Conservation (phyloP, 2,888 invertebrate species). For the Pseudococcus longispinus region DNA sequence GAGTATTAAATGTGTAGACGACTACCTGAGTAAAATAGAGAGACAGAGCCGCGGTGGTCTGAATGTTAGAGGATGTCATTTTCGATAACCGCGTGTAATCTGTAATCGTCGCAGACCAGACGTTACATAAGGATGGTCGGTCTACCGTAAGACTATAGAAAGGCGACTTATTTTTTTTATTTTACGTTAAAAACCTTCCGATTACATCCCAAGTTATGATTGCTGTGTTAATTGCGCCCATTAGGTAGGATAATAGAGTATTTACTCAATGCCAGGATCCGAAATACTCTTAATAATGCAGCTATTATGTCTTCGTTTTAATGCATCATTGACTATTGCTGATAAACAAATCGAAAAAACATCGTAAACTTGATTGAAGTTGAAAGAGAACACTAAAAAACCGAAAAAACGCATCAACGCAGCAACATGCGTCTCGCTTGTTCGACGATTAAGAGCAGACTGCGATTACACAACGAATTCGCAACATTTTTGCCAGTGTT, state of each 20-base stretch:
- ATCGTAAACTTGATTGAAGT: neutral
- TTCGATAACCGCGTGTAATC: constrained; percentile 10
- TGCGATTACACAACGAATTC: neutral
- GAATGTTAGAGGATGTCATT: constrained; percentile 14
- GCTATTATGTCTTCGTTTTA: neutral
- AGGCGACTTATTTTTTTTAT: neutral
- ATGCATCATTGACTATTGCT: neutral
- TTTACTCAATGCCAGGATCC: neutral
- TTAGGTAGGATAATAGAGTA: neutral
- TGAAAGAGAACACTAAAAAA: neutral
- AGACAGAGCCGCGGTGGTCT: neutral
- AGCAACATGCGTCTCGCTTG: neutral
- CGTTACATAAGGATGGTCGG: neutral
- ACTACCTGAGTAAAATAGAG: neutral
- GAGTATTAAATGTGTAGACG: neutral
- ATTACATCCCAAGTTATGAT: neutral
- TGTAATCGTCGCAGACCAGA: neutral
- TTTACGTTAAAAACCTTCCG: neutral
- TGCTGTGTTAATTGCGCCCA: neutral
- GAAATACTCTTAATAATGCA: neutral
- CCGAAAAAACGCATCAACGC: neutral
- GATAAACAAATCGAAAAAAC: neutral
- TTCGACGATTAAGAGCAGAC: neutral
- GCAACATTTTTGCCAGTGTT: neutral
- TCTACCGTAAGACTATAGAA: neutral